These are phyloP conservation scores for Corydoras sp. DNA, from an alignment of 2,113 vertebrate species.

Conservation along the genomic window DNA sequence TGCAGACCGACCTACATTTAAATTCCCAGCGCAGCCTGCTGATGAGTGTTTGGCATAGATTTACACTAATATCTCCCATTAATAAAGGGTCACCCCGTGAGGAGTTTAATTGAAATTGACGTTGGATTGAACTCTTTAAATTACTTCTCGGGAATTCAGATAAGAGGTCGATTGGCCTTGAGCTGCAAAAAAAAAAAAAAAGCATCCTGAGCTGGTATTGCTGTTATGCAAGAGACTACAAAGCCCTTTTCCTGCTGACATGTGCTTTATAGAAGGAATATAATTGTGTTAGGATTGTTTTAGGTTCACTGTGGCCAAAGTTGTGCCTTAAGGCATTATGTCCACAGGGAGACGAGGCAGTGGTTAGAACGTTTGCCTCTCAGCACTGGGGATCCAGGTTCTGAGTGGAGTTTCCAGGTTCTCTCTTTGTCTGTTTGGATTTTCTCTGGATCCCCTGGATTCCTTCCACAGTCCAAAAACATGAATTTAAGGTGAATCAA, in stretches of 20 bases:
- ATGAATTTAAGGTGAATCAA: too few relatives aligned
- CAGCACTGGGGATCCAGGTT: too few relatives aligned
- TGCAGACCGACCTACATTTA: neutral
- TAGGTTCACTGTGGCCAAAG: too few relatives aligned
- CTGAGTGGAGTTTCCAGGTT: too few relatives aligned
- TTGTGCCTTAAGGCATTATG: too few relatives aligned
- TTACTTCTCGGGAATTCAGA: conserved; percentile 1
- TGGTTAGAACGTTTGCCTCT: too few relatives aligned
- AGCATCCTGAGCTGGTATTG: neutral
- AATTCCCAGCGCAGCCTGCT: neutral
- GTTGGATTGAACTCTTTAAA: conserved; percentile 6
- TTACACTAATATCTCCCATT: conserved; percentile 2
- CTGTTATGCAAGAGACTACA: neutral
- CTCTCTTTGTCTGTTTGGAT: too few relatives aligned
- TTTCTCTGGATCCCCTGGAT: too few relatives aligned
- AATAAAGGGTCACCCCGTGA: neutral
- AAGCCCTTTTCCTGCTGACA: neutral
- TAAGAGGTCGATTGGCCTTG: neutral
- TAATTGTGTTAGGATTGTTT: too few relatives aligned
- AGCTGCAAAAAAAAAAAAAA: neutral
- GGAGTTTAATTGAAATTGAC: neutral
- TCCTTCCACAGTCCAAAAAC: too few relatives aligned
- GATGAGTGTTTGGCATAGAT: neutral
- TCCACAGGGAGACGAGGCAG: too few relatives aligned
- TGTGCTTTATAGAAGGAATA: neutral